phyloP scores from a whole-genome alignment of 2,888 invertebrate species.

The Apamea monoglypha region DNA sequence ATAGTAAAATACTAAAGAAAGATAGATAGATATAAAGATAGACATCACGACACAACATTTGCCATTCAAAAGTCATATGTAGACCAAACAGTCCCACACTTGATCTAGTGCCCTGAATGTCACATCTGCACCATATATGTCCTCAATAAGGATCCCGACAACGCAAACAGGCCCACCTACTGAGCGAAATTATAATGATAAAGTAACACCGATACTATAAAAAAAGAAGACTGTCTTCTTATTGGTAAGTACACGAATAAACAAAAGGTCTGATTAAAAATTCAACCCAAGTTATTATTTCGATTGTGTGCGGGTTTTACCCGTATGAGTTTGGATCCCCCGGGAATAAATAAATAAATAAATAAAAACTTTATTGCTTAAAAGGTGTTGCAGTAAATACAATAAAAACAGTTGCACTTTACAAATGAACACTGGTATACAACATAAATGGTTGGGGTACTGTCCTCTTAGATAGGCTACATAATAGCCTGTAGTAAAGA shows the following conservation, averaged over 20 bases:
- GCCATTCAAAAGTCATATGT: no score
- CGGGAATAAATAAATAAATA: no score
- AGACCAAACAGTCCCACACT: background rate
- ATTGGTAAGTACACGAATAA: background rate
- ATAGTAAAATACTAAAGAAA: background rate
- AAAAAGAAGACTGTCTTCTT: background rate
- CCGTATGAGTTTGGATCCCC: no score
- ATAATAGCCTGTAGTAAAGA: no score
- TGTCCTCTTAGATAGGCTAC: no score
- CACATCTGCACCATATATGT: constrained; percentile 34
- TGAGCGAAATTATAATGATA: constrained; percentile 32
- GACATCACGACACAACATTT: no score
- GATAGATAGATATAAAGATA: background rate
- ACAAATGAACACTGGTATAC: no score
- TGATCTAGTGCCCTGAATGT: constrained; percentile 23
- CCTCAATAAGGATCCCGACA: constrained; percentile 17
- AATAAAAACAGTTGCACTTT: no score
- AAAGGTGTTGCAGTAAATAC: no score
- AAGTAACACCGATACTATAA: constrained; percentile 15
- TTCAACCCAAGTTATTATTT: background rate
- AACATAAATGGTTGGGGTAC: no score
- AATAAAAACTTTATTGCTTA: no score
- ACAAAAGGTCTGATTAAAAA: background rate
- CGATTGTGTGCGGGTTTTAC: no score
- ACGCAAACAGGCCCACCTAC: constrained; percentile 30